These are phyloP conservation scores for Microplitis demolitor DNA, from an alignment of 1,140 invertebrate genomes.

Conservation along the genomic window DNA sequence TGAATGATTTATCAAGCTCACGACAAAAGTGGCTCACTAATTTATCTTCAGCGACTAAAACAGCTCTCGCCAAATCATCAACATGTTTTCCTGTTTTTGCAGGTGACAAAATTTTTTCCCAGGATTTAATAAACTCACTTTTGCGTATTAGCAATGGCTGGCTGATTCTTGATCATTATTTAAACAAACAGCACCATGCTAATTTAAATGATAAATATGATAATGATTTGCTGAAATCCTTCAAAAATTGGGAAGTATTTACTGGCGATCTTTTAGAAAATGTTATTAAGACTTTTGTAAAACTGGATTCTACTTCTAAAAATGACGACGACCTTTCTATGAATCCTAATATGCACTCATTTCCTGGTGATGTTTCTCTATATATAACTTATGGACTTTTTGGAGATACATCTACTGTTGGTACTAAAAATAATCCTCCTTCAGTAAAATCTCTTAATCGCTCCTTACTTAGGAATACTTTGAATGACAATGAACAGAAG, in stretches of 20 bases:
- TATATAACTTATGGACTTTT: slow-evolving; percentile 47
- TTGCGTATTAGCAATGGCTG: slow-evolving; percentile 54
- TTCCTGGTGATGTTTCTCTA: slow-evolving; percentile 52
- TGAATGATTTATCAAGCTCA: slow-evolving; percentile 36
- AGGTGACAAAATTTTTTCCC: slow-evolving; percentile 42
- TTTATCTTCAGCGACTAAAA: slow-evolving; percentile 47
- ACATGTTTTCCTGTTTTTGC: slow-evolving; percentile 49
- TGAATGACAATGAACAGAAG: background rate
- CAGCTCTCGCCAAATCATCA: slow-evolving; percentile 48
- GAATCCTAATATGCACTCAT: slow-evolving; percentile 32
- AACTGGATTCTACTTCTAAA: slow-evolving; percentile 31
- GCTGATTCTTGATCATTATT: slow-evolving; percentile 53
- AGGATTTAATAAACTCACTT: slow-evolving; percentile 50
- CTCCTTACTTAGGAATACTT: background rate
- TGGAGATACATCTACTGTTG: slow-evolving; percentile 20
- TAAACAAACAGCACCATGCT: slow-evolving; percentile 52
- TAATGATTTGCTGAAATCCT: slow-evolving; percentile 38
- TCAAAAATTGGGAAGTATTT: slow-evolving; percentile 48
- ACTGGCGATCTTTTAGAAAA: slow-evolving; percentile 46
- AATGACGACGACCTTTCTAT: slow-evolving; percentile 21
- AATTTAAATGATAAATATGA: slow-evolving; percentile 45
- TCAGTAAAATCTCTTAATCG: background rate
- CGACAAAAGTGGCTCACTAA: slow-evolving; percentile 42
- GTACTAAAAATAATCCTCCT: background rate
- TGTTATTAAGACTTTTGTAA: slow-evolving; percentile 43